Conservation (phyloP, 2,797 vertebrate genomes). For the Microtus obscurus region DNA sequence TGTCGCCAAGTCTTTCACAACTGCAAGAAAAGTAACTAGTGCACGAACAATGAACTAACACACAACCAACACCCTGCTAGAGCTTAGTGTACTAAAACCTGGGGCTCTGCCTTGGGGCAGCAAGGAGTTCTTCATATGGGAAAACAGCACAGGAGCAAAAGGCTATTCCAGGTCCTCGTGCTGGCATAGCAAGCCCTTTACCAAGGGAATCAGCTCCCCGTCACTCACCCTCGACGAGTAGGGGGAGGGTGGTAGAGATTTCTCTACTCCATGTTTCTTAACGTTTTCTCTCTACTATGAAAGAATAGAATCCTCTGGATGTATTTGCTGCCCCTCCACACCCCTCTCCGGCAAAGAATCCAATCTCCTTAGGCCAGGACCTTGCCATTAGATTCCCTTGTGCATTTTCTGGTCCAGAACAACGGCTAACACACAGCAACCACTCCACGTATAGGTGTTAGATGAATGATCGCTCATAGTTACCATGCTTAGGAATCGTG, state of each 20-base stretch:
- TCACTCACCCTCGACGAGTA: background rate
- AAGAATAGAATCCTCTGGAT: background rate
- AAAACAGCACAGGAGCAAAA: background rate
- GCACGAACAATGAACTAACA: background rate
- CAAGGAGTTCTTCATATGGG: background rate
- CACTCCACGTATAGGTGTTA: background rate
- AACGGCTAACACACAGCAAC: background rate
- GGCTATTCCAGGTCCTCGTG: background rate
- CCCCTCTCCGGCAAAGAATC: background rate
- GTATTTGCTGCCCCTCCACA: background rate
- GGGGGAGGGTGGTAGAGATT: too few species aligned
- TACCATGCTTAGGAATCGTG: background rate
- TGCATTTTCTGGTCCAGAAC: background rate
- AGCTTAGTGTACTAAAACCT: background rate
- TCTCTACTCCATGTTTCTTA: background rate
- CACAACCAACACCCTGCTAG: background rate
- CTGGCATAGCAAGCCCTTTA: fast-evolving
- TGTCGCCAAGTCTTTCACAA: background rate
- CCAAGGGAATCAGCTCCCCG: background rate
- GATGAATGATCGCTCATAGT: background rate
- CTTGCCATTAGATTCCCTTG: background rate
- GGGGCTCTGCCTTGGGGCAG: background rate
- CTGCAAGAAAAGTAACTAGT: background rate
- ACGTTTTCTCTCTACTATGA: background rate
- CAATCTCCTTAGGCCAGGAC: background rate